A percentile compares a stretch with the other conserved stretches of the same genome.
Conservation (phyloP, 2,888 invertebrate genomes). For the Ormyrus pomaceus region DNA sequence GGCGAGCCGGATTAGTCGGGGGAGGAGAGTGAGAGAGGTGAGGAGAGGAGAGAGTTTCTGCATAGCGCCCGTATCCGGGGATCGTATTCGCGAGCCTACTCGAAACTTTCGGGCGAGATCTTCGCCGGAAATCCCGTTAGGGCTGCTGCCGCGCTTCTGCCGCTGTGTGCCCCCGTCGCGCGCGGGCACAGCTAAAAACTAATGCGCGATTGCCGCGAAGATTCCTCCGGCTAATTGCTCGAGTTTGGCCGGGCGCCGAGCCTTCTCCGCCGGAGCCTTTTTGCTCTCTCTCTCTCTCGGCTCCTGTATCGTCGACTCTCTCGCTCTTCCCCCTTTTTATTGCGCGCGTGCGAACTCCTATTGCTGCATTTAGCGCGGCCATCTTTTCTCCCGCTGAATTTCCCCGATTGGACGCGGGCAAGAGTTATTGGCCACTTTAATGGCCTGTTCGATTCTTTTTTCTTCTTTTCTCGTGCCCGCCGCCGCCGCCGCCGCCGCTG, state of each 20-base stretch:
- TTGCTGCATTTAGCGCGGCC: slow-evolving; percentile 19
- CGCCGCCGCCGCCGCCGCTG: no score
- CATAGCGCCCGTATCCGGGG: slow-evolving; percentile 29
- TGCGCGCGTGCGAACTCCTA: neutral
- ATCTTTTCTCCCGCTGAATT: neutral
- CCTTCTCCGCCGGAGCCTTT: neutral
- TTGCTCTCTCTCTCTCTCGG: neutral
- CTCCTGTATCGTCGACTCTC: neutral
- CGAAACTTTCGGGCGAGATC: slow-evolving; percentile 29
- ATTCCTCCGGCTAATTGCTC: slow-evolving; percentile 39
- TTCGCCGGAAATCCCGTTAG: slow-evolving; percentile 38
- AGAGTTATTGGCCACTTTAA: slow-evolving; percentile 5
- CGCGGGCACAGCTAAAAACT: slow-evolving; percentile 33
- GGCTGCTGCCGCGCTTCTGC: neutral
- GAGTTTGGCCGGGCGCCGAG: slow-evolving; percentile 47
- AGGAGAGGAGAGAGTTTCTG: slow-evolving; percentile 6
- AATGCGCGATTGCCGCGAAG: slow-evolving; percentile 29
- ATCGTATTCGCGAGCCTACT: slow-evolving; percentile 19
- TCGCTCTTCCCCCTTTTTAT: neutral
- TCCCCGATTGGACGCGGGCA: no score
- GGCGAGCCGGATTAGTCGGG: slow-evolving; percentile 44
- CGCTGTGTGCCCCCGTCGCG: neutral
- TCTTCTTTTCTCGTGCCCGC: no score
- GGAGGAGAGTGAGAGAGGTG: neutral
- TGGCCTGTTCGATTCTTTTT: no score